A percentile compares a stretch with the other conserved stretches of the same genome.
Evolutionary conservation across 2,888 invertebrate genomes (phyloP).

Genomic region (Andrena minutula): DNA sequence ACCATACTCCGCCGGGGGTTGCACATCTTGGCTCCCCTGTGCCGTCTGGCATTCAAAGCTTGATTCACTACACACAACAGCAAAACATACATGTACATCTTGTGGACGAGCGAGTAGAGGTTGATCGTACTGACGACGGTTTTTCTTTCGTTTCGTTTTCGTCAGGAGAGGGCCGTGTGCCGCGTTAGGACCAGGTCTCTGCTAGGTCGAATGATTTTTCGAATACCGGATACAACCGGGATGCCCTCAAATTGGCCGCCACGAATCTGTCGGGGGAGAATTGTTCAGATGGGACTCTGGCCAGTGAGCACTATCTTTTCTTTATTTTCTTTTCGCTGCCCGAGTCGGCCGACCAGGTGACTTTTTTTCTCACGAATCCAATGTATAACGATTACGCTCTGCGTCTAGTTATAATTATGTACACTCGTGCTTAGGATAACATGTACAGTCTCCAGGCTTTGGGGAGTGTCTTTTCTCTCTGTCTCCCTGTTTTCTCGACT

Average conservation of each 20-base stretch:
- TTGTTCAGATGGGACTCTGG: slow-evolving; percentile 62
- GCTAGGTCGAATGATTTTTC: slow-evolving; percentile 69
- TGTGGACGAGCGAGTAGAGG: slow-evolving; percentile 37
- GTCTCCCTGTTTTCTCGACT: slow-evolving; percentile 7
- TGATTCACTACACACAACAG: not conserved
- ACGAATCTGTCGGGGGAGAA: slow-evolving; percentile 64
- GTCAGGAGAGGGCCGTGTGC: slow-evolving; percentile 64
- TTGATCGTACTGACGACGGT: slow-evolving; percentile 63
- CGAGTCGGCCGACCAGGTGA: slow-evolving; percentile 36
- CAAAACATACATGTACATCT: slow-evolving; percentile 14
- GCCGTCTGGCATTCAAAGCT: not conserved
- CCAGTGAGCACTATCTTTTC: slow-evolving; percentile 70
- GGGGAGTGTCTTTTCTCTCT: slow-evolving; percentile 29
- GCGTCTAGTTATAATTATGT: not conserved
- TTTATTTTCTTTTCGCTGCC: slow-evolving; percentile 66
- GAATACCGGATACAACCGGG: slow-evolving; percentile 64
- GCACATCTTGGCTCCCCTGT: slow-evolving; percentile 44
- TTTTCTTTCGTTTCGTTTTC: slow-evolving; percentile 67
- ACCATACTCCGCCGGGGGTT: slow-evolving; percentile 47
- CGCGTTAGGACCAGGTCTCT: slow-evolving; percentile 69
- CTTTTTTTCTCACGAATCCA: slow-evolving; percentile 22
- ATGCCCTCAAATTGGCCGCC: slow-evolving; percentile 61
- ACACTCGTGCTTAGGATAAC: slow-evolving; percentile 34
- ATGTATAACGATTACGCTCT: slow-evolving; percentile 23
- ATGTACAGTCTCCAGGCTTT: slow-evolving; percentile 13